Base-by-base conservation (phyloP, 1,140 invertebrate species). In the Gyrodactylus bullatarudis region DNA sequence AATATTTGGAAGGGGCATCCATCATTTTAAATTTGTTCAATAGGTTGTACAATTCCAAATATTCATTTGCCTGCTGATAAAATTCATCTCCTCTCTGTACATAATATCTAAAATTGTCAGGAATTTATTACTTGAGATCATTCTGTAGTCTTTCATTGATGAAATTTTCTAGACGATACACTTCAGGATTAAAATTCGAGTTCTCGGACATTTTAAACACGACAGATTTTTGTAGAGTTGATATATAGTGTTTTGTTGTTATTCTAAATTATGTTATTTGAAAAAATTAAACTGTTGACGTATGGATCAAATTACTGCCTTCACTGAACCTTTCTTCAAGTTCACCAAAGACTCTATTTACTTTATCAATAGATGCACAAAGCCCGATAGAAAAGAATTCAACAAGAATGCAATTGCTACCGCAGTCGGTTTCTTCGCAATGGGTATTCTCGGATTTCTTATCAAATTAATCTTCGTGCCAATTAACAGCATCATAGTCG, bases 381-480 rank as follows among this genome's bases (percentile, higher is more conserved):
- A 99, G 81, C 95, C 95, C 71, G 94, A 99, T 81, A 86, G 92
- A 78, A 97, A 93, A 88, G 94, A 99, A 84, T 99, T 98, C 81
- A 92, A 98, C 81, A 99, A 99, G 83, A 99, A 99, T 80, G 94
- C 94, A 21, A 88, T 98, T 77, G 95, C 95, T 68, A 99, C 95
- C 75, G 95, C 94, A 0, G 95, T 99, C 79, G 95, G 94, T 71
- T 99, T 99, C 84, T 93, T 89, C 78, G 97, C 98, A 79, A 99
- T 99, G 95, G 95, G 95, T 70, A 98, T 99, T 82, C 98, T 99
- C 81, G 94, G 94, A 77, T 99, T 99, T 84, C 98, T 99, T 78
- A 94, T 98, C 1, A 99, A 99, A 83, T 84, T 98, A 73, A 98
- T 98, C 80, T 93, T 98, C 82, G 98, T 99, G 82, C 95, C 95